These are phyloP conservation scores for Isoperla grammatica DNA, from an alignment of 2,888 invertebrate species.

Conservation along the genomic window DNA sequence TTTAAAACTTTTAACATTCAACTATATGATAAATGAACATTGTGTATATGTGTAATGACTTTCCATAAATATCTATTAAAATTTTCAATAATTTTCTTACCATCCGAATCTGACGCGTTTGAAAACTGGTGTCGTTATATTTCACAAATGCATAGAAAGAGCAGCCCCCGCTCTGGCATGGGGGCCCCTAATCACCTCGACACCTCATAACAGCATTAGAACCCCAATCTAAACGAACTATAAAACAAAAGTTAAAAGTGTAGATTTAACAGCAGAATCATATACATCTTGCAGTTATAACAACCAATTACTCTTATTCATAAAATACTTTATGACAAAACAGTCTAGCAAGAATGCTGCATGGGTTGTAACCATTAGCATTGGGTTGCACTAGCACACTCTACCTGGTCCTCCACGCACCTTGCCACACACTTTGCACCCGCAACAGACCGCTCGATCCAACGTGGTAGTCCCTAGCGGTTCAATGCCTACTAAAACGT, in stretches of 20 bases:
- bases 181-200: constrained; percentile 21
- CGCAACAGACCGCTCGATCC: no score
- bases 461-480: constrained; percentile 30
- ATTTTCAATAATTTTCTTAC: constrained; percentile 25
- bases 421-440: constrained; percentile 19
- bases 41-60: constrained; percentile 25
- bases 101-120: constrained; percentile 24
- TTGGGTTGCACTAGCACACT: constrained; percentile 31
- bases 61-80: constrained; percentile 28
- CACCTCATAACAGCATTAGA: constrained; percentile 30
- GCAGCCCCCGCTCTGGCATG: neutral
- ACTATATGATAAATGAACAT: constrained; percentile 32
- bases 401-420: constrained; percentile 30
- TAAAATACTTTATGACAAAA: constrained; percentile 32
- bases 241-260: constrained; percentile 33
- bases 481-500: constrained; percentile 36
- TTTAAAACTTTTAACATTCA: constrained; percentile 31
- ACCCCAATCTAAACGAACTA: constrained; percentile 32
- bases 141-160: constrained; percentile 22
- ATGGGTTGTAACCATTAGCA: constrained; percentile 29
- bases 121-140: constrained; percentile 21
- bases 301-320: constrained; percentile 31
- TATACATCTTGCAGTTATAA: constrained; percentile 35
- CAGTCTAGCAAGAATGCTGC: constrained; percentile 31
- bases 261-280: constrained; percentile 35